Base-by-base conservation (phyloP, 2,888 invertebrate genomes). In the Ectemnius cavifrons region DNA sequence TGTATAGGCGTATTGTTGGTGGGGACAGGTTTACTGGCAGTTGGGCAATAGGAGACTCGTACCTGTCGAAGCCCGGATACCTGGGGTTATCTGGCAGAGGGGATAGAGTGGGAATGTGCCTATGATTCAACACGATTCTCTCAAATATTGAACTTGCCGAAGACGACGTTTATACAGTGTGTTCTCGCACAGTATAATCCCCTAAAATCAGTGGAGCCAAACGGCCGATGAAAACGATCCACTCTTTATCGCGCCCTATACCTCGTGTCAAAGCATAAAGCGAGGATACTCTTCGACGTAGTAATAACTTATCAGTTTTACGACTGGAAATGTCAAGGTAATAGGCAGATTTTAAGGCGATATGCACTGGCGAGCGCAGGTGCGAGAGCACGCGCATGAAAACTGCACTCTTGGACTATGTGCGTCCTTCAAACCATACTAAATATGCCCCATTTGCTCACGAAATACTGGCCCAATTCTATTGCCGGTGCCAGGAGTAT, bases 281-380 rank as follows among this genome's bases (percentile, higher is more conserved):
- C 73, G 72, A 73, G 70, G 59, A 64, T 56, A 73, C 78, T 82
- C 83, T 76, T 83, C 83, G 80, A 82, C 80, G 81, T 73, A 78
- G 77, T 85, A 85, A 85, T 86, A 86, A 83, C 83, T 87, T 82
- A 78, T 81, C 77, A 80, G 83, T 77, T 87, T 87, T 83, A 85
- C 78, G 79, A 83, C 64, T 75, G 62, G 62, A 63, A 69, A 75
- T 73, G 62, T 64, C 74, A 59, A 63, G 16, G 16, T 67, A 71
- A 67, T 45, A 63, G 64, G 59, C 67, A 66, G 75, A 78, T 79
- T 83, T 83, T 79, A 77, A 86, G 85, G 86, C 78, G 87, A 83
- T 80, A 82, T 79, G 83, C 84, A 78, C 72, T 77, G 77, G 18
- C 69, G 82, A 79, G 78, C 68, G 74, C 87, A 85, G 86, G 84